Conservation (phyloP, 2,888 invertebrate genomes). For the Drosophila tripunctata region DNA sequence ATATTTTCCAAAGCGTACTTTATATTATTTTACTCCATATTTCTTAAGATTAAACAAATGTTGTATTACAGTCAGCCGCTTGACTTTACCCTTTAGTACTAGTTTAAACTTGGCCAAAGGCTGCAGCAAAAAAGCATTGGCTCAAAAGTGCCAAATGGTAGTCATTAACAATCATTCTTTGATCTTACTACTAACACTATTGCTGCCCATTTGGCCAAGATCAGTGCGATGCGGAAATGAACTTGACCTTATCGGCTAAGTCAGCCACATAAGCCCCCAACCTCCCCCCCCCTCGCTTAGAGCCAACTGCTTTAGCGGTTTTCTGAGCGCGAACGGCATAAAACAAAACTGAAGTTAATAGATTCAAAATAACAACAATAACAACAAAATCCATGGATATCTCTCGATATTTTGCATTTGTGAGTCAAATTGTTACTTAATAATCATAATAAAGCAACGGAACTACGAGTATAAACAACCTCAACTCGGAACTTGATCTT, state of each 20-base stretch:
- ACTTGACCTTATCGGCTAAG: constrained; percentile 70
- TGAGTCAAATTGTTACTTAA: constrained; percentile 61
- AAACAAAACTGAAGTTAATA: constrained; percentile 63
- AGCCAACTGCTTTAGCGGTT: constrained; percentile 43
- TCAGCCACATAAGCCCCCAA: constrained; percentile 24
- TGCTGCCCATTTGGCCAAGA: constrained; percentile 31
- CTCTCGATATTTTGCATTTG: constrained; percentile 46
- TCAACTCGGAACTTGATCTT: constrained; percentile 26
- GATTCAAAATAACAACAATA: constrained; percentile 45
- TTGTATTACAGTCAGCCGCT: too few relatives aligned
- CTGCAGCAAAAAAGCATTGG: constrained; percentile 16
- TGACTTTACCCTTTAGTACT: too few relatives aligned
- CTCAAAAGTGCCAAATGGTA: constrained; percentile 25
- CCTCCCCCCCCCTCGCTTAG: constrained; percentile 22
- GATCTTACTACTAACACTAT: background rate
- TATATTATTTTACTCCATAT: too few relatives aligned
- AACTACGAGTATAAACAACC: constrained; percentile 48
- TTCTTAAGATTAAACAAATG: too few relatives aligned
- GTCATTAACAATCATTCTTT: constrained; percentile 42
- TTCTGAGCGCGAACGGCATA: constrained; percentile 39
- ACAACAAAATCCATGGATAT: constrained; percentile 27
- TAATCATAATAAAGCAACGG: constrained; percentile 65
- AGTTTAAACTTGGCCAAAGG: constrained; percentile 14
- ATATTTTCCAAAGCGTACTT: too few relatives aligned
- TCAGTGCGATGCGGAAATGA: constrained; percentile 66